A percentile compares a stretch with the other conserved stretches of the same genome.
Conservation (phyloP, 2,888 invertebrate species). For the Fissipunctia ypsillon region DNA sequence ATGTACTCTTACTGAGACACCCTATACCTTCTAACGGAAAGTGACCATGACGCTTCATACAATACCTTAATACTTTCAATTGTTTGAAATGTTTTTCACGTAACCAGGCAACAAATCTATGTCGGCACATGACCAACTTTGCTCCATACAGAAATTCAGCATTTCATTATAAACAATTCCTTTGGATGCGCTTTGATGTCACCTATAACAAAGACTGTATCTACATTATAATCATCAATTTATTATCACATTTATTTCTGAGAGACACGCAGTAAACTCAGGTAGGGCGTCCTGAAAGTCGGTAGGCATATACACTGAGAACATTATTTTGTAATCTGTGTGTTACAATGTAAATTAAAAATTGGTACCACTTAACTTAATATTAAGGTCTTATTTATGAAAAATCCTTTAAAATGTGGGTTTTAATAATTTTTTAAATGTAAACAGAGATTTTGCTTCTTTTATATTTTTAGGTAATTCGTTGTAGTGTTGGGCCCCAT, state of each 20-base stretch:
- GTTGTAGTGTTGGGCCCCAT: no score
- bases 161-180: constrained; percentile 9
- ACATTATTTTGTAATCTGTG: no score
- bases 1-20: no score
- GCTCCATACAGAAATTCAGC: not conserved
- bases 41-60: constrained; percentile 13
- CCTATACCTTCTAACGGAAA: constrained; percentile 4
- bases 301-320: no score
- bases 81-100: constrained; percentile 16
- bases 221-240: constrained; percentile 1
- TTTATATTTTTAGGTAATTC: no score
- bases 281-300: not conserved
- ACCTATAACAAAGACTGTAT: not conserved
- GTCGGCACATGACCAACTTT: not conserved
- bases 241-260: not conserved
- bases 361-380: no score
- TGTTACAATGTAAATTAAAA: no score
- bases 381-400: no score
- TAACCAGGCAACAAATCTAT: constrained; percentile 3
- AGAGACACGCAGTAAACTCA: not conserved
- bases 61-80: constrained; percentile 10
- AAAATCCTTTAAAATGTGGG: no score
- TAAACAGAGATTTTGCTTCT: no score
- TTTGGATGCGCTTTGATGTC: not conserved
- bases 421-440: no score